Evolutionary conservation across 2,888 invertebrate species (phyloP).

Genomic region (Melinaea marsaeus): DNA sequence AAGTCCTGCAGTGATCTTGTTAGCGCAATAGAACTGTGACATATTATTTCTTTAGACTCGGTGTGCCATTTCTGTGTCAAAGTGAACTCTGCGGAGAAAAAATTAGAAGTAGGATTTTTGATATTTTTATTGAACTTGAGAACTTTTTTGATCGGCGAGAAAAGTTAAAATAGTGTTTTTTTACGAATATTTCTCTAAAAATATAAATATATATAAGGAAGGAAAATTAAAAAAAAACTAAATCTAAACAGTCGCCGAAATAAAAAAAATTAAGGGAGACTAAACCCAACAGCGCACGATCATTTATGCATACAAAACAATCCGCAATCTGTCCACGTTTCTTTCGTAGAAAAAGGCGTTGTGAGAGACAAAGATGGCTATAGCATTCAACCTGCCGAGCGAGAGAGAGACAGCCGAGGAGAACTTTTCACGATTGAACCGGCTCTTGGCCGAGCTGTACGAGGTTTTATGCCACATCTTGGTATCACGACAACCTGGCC

Average conservation of each 20-base stretch:
- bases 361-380: constrained; percentile 74
- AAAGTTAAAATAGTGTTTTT: constrained; percentile 5
- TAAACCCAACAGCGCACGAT: constrained; percentile 48
- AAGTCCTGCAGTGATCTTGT: constrained; percentile 47
- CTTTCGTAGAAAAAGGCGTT: constrained; percentile 65
- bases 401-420: constrained; percentile 77
- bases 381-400: constrained; percentile 77
- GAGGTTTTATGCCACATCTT: constrained; percentile 77
- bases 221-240: constrained; percentile 1
- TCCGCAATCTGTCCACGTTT: constrained; percentile 67
- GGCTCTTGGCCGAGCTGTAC: constrained; percentile 76
- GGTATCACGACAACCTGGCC: constrained; percentile 72
- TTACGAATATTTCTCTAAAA: too few species aligned
- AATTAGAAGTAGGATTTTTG: constrained; percentile 33
- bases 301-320: constrained; percentile 73
- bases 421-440: constrained; percentile 77
- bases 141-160: constrained; percentile 27
- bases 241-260: constrained; percentile 17
- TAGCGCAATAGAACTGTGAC: constrained; percentile 59
- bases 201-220: too few species aligned
- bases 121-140: constrained; percentile 39
- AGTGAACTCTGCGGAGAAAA: constrained; percentile 51
- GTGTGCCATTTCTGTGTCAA: constrained; percentile 52
- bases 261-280: constrained; percentile 34
- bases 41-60: constrained; percentile 35